Evolutionary conservation across 1,140 invertebrate genomes (phyloP).

Genomic region (Penaeus vannamei): DNA sequence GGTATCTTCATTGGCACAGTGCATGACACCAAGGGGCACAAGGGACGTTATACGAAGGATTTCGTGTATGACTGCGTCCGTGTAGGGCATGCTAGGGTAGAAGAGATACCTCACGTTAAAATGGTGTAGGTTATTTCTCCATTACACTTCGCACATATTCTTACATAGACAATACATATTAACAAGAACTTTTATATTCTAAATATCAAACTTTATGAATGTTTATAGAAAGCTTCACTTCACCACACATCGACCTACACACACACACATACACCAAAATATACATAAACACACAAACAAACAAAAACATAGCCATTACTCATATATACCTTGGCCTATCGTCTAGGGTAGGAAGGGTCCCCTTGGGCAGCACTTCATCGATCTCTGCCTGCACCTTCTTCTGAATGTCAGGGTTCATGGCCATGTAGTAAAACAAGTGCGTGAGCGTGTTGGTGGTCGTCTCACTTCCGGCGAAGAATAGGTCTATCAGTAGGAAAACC

Average conservation of each 20-base stretch:
- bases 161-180: too few species aligned
- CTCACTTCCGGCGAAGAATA: conserved; percentile 94
- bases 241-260: too few species aligned
- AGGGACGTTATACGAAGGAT: conserved; percentile 86
- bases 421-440: conserved; percentile 90
- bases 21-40: conserved; percentile 89
- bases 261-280: too few species aligned
- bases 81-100: conserved; percentile 79
- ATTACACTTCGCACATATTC: too few species aligned
- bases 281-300: too few species aligned
- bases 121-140: too few species aligned
- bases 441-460: conserved; percentile 91
- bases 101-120: background rate
- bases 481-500: conserved; percentile 89
- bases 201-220: too few species aligned
- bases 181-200: too few species aligned
- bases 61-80: conserved; percentile 90
- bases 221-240: too few species aligned
- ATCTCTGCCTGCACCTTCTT: conserved; percentile 88
- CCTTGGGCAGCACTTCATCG: conserved; percentile 84
- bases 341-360: conserved; percentile 83
- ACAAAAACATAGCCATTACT: too few species aligned
- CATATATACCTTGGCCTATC: conserved; percentile 76
- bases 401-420: conserved; percentile 88
- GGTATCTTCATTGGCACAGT: conserved; percentile 83